Evolutionary conservation across 2,113 vertebrate species (phyloP).

Genomic region (Gymnocephalus cernua): DNA sequence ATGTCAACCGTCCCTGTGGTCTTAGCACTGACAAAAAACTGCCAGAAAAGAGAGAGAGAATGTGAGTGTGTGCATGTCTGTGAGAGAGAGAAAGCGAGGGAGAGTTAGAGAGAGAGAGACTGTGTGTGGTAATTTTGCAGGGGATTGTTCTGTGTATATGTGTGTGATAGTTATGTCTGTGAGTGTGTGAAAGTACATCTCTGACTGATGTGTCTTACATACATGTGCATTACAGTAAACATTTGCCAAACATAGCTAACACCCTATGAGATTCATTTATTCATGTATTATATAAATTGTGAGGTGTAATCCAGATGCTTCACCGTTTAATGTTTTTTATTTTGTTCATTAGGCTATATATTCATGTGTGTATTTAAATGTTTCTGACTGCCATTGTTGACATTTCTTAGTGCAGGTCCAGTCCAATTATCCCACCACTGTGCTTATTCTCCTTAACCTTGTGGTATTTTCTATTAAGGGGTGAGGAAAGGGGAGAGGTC

Average conservation of each 20-base stretch:
- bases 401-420: background rate
- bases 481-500: background rate
- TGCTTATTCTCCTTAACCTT: background rate
- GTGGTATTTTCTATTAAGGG: background rate
- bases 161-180: constrained; percentile 41
- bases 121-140: constrained; percentile 43
- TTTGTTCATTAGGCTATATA: background rate
- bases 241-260: constrained; percentile 13
- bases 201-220: background rate
- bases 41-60: constrained; percentile 66
- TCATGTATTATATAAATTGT: too few relatives aligned
- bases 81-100: too few relatives aligned
- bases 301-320: background rate
- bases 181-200: constrained; percentile 53
- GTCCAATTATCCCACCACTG: background rate
- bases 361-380: background rate
- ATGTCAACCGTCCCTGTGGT: constrained; percentile 87
- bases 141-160: constrained; percentile 33
- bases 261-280: constrained; percentile 24
- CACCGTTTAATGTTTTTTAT: background rate
- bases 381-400: background rate
- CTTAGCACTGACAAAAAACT: constrained; percentile 83
- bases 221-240: background rate
- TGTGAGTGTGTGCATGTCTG: constrained; percentile 17
- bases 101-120: too few relatives aligned